Base-by-base conservation (phyloP, 1,140 invertebrate species). In the Pissodes strobi region DNA sequence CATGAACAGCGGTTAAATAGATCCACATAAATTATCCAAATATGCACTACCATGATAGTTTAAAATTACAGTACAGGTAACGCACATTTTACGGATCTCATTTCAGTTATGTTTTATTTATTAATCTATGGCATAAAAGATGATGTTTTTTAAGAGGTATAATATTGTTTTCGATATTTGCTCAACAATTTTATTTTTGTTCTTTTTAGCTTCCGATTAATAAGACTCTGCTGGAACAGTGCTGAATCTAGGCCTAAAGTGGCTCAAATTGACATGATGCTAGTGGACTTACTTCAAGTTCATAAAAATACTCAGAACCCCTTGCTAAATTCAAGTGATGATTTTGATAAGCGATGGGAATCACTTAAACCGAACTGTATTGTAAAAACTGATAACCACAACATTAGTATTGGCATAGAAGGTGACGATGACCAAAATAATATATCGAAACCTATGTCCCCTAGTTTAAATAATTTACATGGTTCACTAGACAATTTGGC, bases 261-360 rank as follows among this genome's bases (percentile, higher is more conserved):
- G 21, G 68, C 79, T 0, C 85, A 86, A 76, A 81, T 88, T 10
- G 76, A 85, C 37, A 76, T 81, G 4, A 82, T 87, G 55, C 69
- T 89, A 8, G 73, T 79, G n/a, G 83, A 85, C 66, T 72, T 87
- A 5, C 76, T 82, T 61, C 74, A 74, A 27, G 78, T 79, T n/a
- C 78, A 82, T 60, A 72, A 77, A 46, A 73, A 78, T 23, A 71
- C 74, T 0, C 71, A 74, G 2, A 21, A 53, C 22, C 38, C 30
- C 10, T 27, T 39, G 5, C 72, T 58, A n/a, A 60, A 63, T 22
- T 53, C 70, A 30, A 70, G 13, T 64, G 79, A 82, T 38, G 86
- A 89, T 71, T 91, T 91, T 71, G 87, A 90, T 62, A 80, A 81
- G 22, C 82, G 87, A 38, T 90, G 87, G 87, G 83, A 86, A 56